phyloP scores from a whole-genome alignment of 2,113 vertebrate genomes.

The Jacana jacana region DNA sequence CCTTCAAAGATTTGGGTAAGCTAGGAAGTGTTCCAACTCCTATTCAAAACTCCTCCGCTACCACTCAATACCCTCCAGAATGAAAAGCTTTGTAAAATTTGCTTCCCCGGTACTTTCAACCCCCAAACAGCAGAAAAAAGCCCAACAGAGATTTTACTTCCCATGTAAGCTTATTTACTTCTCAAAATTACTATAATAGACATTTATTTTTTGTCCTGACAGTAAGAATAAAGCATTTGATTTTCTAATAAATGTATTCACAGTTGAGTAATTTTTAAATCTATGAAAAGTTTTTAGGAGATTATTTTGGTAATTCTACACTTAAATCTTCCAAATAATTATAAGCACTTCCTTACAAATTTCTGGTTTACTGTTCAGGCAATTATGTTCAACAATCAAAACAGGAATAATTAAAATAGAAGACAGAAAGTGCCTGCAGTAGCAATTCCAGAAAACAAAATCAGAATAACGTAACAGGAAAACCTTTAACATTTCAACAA shows the following conservation, averaged over 20 bases:
- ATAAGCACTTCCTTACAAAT: neutral
- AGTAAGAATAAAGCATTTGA: neutral
- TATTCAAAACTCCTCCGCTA: neutral
- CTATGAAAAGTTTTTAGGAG: neutral
- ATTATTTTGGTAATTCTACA: neutral
- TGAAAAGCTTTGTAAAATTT: neutral
- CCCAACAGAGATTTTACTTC: neutral
- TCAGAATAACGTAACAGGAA: neutral
- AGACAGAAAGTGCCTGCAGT: neutral
- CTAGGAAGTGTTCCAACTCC: too few species aligned
- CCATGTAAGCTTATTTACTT: neutral
- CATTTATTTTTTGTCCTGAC: neutral
- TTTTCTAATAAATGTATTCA: neutral
- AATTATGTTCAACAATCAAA: neutral
- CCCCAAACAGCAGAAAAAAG: neutral
- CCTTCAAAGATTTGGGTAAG: neutral
- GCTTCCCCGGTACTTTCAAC: neutral
- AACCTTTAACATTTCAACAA: neutral
- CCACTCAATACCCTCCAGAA: neutral
- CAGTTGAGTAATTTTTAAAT: neutral
- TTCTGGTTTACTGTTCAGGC: neutral
- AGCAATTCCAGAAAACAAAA: neutral
- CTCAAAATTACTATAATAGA: neutral
- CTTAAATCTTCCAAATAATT: neutral
- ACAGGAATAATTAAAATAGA: neutral